phyloP scores from a whole-genome alignment of 1,140 invertebrate genomes.

The Calephelis virginiensis region DNA sequence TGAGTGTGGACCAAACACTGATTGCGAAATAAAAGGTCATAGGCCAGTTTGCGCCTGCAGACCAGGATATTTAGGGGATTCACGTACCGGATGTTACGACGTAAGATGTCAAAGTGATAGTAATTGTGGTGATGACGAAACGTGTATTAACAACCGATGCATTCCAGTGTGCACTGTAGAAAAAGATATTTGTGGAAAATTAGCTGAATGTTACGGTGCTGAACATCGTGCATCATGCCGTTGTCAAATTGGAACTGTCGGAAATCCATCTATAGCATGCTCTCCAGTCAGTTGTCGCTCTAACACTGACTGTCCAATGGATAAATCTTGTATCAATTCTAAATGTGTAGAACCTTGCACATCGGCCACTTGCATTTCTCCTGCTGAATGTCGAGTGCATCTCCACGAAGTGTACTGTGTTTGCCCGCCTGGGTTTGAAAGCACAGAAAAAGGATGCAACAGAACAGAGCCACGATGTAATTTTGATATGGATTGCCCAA shows the following conservation, averaged over 20 bases:
- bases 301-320: constrained; percentile 86
- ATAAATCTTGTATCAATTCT: constrained; percentile 88
- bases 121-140: constrained; percentile 87
- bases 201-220: constrained; percentile 86
- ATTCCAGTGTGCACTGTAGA: constrained; percentile 86
- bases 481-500: constrained; percentile 89
- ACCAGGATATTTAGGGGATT: constrained; percentile 89
- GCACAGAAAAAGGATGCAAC: constrained; percentile 84
- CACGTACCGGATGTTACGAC: constrained; percentile 86
- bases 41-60: constrained; percentile 91
- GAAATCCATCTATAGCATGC: constrained; percentile 89
- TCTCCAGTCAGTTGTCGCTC: constrained; percentile 87
- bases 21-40: constrained; percentile 89
- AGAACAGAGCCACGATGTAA: constrained; percentile 83
- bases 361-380: constrained; percentile 82
- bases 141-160: constrained; percentile 88
- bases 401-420: constrained; percentile 87
- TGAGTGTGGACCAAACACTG: constrained; percentile 87
- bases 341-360: constrained; percentile 89
- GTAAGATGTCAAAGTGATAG: constrained; percentile 85
- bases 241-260: constrained; percentile 88
- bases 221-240: constrained; percentile 90
- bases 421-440: constrained; percentile 88
- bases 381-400: constrained; percentile 86
- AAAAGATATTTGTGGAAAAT: constrained; percentile 82